Percentiles rank a stretch among this genome's conserved stretches.
These are phyloP conservation scores for Indicator indicator DNA, from an alignment of 2,113 vertebrate species.

Conservation along the genomic window DNA sequence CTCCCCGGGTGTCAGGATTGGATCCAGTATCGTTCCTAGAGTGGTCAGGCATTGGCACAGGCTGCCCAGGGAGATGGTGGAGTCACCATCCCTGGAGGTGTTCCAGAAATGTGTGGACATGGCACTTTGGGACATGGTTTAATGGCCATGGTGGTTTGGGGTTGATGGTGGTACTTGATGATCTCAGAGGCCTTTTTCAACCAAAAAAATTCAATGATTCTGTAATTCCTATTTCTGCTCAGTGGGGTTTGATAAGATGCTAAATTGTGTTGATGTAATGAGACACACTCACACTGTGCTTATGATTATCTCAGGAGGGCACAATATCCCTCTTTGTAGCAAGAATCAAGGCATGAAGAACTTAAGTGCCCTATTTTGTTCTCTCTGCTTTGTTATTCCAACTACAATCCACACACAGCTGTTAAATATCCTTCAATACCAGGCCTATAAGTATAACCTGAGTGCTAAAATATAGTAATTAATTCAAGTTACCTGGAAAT, in stretches of 20 bases:
- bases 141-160: too few species aligned
- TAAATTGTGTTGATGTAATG: conserved; percentile 40
- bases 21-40: too few species aligned
- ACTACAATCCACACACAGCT: neutral
- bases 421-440: neutral
- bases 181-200: too few species aligned
- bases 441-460: neutral
- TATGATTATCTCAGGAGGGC: conserved; percentile 13
- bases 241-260: neutral
- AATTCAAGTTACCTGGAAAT: neutral
- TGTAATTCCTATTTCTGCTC: conserved; percentile 28
- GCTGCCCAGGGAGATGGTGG: too few species aligned
- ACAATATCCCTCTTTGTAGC: neutral
- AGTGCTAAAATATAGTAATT: conserved; percentile 40
- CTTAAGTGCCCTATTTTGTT: neutral
- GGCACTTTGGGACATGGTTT: too few species aligned
- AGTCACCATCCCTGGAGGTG: too few species aligned
- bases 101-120: too few species aligned
- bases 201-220: too few species aligned
- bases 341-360: neutral
- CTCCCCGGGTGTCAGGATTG: too few species aligned
- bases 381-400: neutral
- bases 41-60: too few species aligned
- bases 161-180: too few species aligned
- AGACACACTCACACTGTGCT: conserved; percentile 23